Base-by-base conservation (phyloP, 2,797 vertebrate species). In the Enteromius paludinosus region DNA sequence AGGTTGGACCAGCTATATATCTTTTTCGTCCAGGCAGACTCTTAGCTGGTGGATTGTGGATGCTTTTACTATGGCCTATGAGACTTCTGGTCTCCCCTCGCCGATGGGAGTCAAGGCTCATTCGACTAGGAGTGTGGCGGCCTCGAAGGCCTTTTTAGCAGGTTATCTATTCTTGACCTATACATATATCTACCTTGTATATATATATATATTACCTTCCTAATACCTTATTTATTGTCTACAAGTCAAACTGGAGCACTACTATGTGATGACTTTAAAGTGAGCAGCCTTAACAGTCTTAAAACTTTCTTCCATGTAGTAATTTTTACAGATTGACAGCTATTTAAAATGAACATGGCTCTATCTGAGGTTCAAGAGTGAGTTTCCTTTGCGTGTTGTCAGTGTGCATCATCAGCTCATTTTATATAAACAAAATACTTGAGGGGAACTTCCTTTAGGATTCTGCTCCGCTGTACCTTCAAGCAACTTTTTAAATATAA, bases 401-500 rank as follows among this genome's bases (percentile, higher is more conserved):
- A 47, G 69, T 17, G 20, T 43, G 23, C 30, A 69, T 69, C 38
- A 71, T 71, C 15, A 71, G 43, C 25, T 28, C 23, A 25, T 23
- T 15, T n/a, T 47, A 28, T 18, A 47, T 2, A 1, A 47, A 47
- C 23, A 43, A 43, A 43, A 69, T 69, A 69, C 65, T 62, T 17
- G 14, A 62, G 14, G 56, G 23, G 12, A 18, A 49, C 41, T 30
- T 28, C 43, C 43, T 47, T 71, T 1, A 49, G 43, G 41, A 49
- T 71, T 49, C 23, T 30, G 43, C 68, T 8, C 15, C 0, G 14
- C 25, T 49, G 7, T 71, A 49, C 69, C 25, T 71, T n/a, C 43
- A 11, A 71, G 43, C 69, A 7, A 30, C 23, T 30, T 71, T 47
- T 49, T 47, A 71, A 47, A 71, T 30, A 71, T 71, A 49, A 71